Conservation (phyloP, 2,113 vertebrate species). For the Petroica traversi region DNA sequence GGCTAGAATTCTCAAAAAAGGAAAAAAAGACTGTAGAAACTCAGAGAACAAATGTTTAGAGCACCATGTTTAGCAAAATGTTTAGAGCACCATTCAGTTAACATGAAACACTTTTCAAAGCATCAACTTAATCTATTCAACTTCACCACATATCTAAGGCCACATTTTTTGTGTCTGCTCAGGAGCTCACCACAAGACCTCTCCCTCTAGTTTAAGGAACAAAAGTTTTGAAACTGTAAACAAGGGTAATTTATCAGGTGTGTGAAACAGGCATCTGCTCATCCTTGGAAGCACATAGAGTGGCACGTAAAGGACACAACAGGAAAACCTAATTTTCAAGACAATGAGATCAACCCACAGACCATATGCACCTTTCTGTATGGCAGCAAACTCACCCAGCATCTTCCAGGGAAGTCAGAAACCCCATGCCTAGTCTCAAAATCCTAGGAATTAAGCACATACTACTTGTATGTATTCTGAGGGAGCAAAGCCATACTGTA, state of each 20-base stretch:
- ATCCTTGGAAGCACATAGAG: neutral
- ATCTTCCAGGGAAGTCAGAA: neutral
- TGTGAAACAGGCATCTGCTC: neutral
- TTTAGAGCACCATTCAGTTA: neutral
- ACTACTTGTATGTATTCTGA: neutral
- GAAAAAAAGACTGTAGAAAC: neutral
- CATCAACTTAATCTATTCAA: neutral
- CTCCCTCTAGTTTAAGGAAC: neutral
- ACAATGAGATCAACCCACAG: fast-evolving
- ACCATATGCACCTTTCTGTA: fast-evolving
- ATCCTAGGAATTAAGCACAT: neutral
- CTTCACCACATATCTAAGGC: neutral
- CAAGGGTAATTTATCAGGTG: neutral
- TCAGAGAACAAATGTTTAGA: neutral
- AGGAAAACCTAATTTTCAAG: neutral
- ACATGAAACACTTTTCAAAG: neutral
- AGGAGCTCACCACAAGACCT: neutral
- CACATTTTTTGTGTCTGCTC: neutral
- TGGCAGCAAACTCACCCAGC: neutral
- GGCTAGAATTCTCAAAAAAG: neutral
- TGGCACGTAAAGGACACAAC: neutral
- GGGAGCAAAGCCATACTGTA: neutral
- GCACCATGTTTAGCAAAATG: neutral
- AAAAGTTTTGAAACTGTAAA: neutral
- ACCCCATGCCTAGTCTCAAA: neutral